phyloP scores from a whole-genome alignment of 2,888 invertebrate genomes.

The Stenchaetothrips biformis region DNA sequence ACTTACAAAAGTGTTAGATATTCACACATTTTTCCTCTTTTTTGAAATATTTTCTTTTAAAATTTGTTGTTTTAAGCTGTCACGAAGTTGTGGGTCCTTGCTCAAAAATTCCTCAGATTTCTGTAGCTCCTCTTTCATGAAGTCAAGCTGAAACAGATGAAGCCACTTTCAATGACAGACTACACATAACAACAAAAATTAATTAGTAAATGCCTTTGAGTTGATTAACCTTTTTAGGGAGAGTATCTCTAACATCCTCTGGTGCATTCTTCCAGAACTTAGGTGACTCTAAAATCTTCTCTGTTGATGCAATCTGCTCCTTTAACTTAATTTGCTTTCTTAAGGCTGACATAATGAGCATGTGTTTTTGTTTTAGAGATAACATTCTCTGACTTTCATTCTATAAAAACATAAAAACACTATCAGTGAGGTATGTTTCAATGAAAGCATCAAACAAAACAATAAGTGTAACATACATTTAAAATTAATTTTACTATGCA shows the following conservation, averaged over 20 bases:
- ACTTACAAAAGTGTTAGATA: no score
- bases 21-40: no score
- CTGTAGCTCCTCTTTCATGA: no score
- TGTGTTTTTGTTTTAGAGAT: not conserved
- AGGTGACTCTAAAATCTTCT: constrained; percentile 37
- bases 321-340: constrained; percentile 33
- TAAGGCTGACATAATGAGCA: constrained; percentile 29
- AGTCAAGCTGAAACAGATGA: no score
- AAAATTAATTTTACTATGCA: not conserved
- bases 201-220: no score
- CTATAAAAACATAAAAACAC: not conserved
- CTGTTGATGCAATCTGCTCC: constrained; percentile 32
- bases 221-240: no score
- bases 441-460: not conserved
- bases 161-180: no score
- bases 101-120: no score
- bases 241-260: not conserved
- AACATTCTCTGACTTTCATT: not conserved
- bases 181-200: no score
- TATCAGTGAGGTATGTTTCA: not conserved
- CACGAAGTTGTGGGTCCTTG: not conserved
- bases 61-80: not conserved
- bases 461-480: not conserved
- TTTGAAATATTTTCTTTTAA: no score
- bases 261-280: constrained; percentile 39